These are phyloP conservation scores for Hirudo medicinalis DNA, from an alignment of 1,140 invertebrate genomes.

Conservation along the genomic window DNA sequence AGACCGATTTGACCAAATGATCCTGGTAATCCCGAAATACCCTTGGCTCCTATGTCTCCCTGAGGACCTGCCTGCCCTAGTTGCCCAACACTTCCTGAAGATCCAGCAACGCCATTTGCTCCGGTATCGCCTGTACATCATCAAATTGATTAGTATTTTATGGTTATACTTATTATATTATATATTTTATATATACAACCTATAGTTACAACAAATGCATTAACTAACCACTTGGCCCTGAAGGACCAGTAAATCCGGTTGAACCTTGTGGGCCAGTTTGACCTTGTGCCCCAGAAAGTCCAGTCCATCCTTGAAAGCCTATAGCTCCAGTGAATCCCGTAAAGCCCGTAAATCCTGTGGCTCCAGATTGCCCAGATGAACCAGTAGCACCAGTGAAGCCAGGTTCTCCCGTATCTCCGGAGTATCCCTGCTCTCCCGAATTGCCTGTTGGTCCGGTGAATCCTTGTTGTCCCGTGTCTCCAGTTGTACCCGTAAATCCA, in stretches of 20 bases:
- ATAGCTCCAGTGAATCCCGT: not conserved
- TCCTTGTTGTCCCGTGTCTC: not conserved
- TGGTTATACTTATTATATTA: no score
- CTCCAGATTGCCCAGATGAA: not conserved
- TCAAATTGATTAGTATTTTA: no score
- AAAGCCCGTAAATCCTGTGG: not conserved
- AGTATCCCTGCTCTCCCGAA: not conserved
- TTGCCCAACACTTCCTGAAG: not conserved
- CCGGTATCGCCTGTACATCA: no score
- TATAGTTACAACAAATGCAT: no score
- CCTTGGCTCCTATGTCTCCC: no score
- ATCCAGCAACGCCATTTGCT: not conserved
- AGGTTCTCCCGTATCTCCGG: not conserved
- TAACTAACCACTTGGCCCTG: not conserved
- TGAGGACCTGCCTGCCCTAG: no score
- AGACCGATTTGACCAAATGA: not conserved
- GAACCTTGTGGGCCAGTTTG: not conserved
- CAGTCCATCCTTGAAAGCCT: not conserved
- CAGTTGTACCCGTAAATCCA: conserved; percentile 9
- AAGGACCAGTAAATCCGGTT: not conserved
- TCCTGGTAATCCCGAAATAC: not conserved
- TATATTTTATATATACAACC: no score
- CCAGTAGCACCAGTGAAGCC: conserved; percentile 8
- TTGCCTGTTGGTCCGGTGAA: not conserved
- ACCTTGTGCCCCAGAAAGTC: not conserved